Conservation (phyloP, 1,140 invertebrate genomes). For the Penaeus vannamei region DNA sequence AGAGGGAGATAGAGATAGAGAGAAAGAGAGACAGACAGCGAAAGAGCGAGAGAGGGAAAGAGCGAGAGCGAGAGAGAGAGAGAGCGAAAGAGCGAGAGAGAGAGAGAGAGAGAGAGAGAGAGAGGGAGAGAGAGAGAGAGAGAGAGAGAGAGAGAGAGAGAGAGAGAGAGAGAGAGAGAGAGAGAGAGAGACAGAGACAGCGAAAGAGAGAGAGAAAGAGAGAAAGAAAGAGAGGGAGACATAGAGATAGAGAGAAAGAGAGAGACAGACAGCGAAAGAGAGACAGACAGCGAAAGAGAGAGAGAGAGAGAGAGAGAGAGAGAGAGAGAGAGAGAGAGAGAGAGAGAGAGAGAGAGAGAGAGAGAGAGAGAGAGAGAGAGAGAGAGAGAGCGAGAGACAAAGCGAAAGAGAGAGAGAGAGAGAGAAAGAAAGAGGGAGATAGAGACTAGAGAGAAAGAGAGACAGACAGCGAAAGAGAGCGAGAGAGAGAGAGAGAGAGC, state of each 20-base stretch:
- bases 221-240: too few species aligned
- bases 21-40: too few species aligned
- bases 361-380: constrained; percentile 18
- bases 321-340: background rate
- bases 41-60: too few species aligned
- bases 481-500: background rate
- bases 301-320: background rate
- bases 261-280: background rate
- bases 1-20: background rate
- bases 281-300: background rate
- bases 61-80: too few species aligned
- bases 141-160: too few species aligned
- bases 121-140: too few species aligned
- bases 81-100: too few species aligned
- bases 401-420: background rate
- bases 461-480: constrained; percentile 4
- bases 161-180: too few species aligned
- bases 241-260: background rate
- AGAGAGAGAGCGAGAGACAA: background rate
- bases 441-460: background rate
- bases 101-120: too few species aligned
- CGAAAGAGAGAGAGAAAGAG: too few species aligned
- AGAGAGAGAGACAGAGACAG: too few species aligned
- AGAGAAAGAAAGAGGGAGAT: constrained; percentile 8
- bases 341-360: constrained; percentile 30